Percentiles rank a stretch among this genome's conserved stretches.
Evolutionary conservation across 2,888 invertebrate genomes (phyloP).

Genomic region (Pseudeuparius sepicola): DNA sequence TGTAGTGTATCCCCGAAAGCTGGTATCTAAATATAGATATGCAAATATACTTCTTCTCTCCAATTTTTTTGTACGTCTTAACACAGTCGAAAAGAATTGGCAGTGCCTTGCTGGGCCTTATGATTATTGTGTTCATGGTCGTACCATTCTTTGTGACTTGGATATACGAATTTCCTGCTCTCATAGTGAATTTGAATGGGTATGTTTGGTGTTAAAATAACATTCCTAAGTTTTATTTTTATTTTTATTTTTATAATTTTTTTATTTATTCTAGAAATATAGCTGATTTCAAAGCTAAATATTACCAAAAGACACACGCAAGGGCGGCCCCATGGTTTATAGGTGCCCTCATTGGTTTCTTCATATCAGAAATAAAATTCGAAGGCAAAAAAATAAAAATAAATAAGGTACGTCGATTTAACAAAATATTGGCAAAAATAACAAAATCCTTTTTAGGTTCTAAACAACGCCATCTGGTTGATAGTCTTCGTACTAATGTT

Average conservation of each 20-base stretch:
- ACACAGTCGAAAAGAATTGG: slow-evolving; percentile 34
- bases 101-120: slow-evolving; percentile 16
- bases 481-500: slow-evolving; percentile 21
- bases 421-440: too few species aligned
- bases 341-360: slow-evolving; percentile 29
- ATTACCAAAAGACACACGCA: slow-evolving; percentile 29
- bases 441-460: slow-evolving; percentile 14
- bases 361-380: slow-evolving; percentile 23
- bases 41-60: slow-evolving; percentile 43
- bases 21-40: slow-evolving; percentile 52
- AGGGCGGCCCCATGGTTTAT: slow-evolving; percentile 31
- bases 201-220: too few species aligned
- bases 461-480: slow-evolving; percentile 22
- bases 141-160: slow-evolving; percentile 24
- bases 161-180: slow-evolving; percentile 22
- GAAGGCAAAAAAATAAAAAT: slow-evolving; percentile 6
- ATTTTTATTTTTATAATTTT: too few species aligned
- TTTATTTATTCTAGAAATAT: too few species aligned
- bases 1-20: slow-evolving; percentile 43
- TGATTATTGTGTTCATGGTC: slow-evolving; percentile 21
- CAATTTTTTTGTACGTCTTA: slow-evolving; percentile 43
- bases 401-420: slow-evolving; percentile 13
- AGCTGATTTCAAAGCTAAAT: slow-evolving; percentile 21
- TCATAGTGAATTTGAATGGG: slow-evolving; percentile 24
- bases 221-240: too few species aligned